Evolutionary conservation across 1,140 invertebrate genomes (phyloP), one percentile per base, ranked within the genome.

Genomic region (Harpegnathos saltator): DNA sequence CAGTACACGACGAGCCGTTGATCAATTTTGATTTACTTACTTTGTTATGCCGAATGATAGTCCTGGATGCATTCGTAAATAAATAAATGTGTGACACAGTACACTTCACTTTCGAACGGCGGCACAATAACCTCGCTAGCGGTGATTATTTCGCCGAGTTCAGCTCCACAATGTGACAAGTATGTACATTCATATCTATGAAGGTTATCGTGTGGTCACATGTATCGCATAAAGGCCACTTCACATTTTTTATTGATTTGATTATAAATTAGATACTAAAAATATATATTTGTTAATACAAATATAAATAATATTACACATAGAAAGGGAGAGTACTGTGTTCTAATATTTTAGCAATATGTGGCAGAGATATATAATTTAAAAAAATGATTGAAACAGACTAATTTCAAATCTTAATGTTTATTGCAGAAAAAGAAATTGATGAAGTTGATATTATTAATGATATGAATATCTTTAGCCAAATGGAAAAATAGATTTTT

Each of bases 21-120:
- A 62, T 74, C n/a, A 58, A 22, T 56, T 78, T 44, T 68, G 1
- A 44, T 29, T 14, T 12, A 78, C 75, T 78, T 78, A 78, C 75
- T 78, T 58, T 44, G 26, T 65, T 33, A 54, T 33, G 15, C 29
- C 26, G 26, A 66, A n/a, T 17, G 29, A 65, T 26, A 24, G 17
- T 44, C 33, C 12, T 38, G 22, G 17, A 15, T 12, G n/a, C 17
- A 11, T 15, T 4, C 1, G 19, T 14, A 26, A 44, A 14, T 24
- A 26, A 44, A 14, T 24, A 54, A 68, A 48, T 68, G 50, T 52
- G 38, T 9, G 9, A 14, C 63, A 66, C 63, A 11, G 29, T n/a
- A 26, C 44, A 75, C 61, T 66, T 56, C 62, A 58, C 63, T 68
- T 15, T n/a, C 22, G n/a, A 1, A 15, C 59, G 52, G 12, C 38